Evolutionary conservation across 2,797 vertebrate species (phyloP), one percentile per base, ranked within the genome.

Genomic region (Darevskia nairensis): DNA sequence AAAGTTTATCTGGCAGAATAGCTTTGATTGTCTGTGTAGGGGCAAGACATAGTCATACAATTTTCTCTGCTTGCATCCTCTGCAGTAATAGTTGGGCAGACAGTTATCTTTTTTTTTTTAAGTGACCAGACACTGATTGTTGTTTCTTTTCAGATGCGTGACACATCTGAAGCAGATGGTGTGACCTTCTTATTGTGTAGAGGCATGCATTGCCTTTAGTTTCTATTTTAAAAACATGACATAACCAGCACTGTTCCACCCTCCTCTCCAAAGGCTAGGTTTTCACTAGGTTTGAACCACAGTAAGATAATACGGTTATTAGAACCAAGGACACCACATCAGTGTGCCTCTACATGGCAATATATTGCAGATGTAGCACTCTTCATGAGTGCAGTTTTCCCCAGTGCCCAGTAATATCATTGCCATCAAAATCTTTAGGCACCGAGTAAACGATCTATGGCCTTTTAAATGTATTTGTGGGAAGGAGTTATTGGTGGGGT

Each of bases 191-290:
- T 88, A 88, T 82, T 44, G 82, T 89, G 74, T 50, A 81, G 64
- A 66, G 15, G 29, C 9, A 79, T 32, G n/a, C 17, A 85, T 55
- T 64, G 46, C 0, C 2, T 0, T 84, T 84, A 76, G 78, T 92
- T 92, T 94, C 92, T 84, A 89, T 93, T 80, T 1, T 13, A 82
- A 55, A 55, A 89, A 89, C 19, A 86, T 82, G 82, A 82, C 87
- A 41, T 50, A 84, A n/a, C 46, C 19, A 80, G 80, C 82, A 86
- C 82, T 0, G 0, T 44, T 41, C 25, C 21, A 71, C 27, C 7
- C n/a, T 23, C 13, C 46, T 21, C 11, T 27, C 44, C 35, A 27
- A 68, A 76, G 11, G 35, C 59, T 64, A 87, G 11, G 25, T 29
- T 71, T 80, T 35, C 71, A 82, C n/a, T 61, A 55, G 23, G 32